phyloP scores from a whole-genome alignment of 37 sponge, comb jelly and placozoan species.

The Bolinopsis microptera region DNA sequence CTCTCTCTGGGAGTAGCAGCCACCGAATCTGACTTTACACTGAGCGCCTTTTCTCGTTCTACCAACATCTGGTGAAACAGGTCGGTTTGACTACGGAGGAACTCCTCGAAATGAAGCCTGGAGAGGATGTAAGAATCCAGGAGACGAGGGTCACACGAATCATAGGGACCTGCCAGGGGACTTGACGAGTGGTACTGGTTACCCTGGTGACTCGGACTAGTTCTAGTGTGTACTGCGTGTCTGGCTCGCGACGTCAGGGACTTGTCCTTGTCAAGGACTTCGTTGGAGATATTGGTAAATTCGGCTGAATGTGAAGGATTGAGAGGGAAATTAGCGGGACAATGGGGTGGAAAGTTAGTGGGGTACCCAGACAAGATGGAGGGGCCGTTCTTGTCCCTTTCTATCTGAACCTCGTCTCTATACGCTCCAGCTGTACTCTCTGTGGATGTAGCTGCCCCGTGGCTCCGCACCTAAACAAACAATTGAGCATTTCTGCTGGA shows the following conservation, averaged over 20 bases:
- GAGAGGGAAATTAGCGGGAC: neutral
- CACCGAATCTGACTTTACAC: conserved; percentile 22
- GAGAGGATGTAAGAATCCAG: conserved; percentile 12
- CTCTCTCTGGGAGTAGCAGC: neutral
- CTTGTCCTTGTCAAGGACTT: conserved; percentile 12
- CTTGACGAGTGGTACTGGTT: neutral
- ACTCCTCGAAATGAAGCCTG: conserved; percentile 52
- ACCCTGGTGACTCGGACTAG: neutral
- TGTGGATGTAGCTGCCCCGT: conserved; percentile 9
- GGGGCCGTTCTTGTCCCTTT: too few species aligned
- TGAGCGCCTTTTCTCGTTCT: conserved; percentile 54
- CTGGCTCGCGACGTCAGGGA: conserved; percentile 38
- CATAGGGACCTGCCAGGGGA: neutral
- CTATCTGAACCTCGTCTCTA: neutral
- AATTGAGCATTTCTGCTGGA: neutral
- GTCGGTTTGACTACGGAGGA: conserved; percentile 55
- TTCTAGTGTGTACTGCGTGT: neutral
- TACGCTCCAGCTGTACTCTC: neutral
- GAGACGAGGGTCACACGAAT: neutral
- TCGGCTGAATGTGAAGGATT: neutral
- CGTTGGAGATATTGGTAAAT: neutral
- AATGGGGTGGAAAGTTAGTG: neutral
- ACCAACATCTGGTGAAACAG: conserved; percentile 15
- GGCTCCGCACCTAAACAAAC: conserved; percentile 33
- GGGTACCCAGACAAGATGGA: neutral